Evolutionary conservation across 2,888 invertebrate genomes (phyloP).

Genomic region (Papilio demoleus): DNA sequence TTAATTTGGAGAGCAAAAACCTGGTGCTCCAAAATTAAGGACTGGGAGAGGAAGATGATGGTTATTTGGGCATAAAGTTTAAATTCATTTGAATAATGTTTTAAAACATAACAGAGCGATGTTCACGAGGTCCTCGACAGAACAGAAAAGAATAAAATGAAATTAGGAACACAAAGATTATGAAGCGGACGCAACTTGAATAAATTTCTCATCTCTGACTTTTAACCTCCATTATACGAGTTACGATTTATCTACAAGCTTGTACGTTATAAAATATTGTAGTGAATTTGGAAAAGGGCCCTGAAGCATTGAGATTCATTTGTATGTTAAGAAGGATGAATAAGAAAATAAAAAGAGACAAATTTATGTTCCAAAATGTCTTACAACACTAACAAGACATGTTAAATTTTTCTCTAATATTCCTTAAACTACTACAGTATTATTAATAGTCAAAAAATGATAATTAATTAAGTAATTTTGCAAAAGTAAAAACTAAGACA

Average conservation of each 20-base stretch:
- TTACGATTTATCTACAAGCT: slow-evolving; percentile 34
- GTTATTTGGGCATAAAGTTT: too few species aligned
- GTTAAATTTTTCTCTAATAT: too few species aligned
- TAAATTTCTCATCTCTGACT: slow-evolving; percentile 60
- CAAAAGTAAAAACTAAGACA: too few species aligned
- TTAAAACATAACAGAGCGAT: slow-evolving; percentile 38
- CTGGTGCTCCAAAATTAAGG: too few species aligned
- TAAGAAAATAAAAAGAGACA: slow-evolving; percentile 1
- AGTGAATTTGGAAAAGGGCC: slow-evolving; percentile 18
- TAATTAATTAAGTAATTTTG: too few species aligned
- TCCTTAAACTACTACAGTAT: too few species aligned
- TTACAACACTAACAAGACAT: background rate
- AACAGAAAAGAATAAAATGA: slow-evolving; percentile 59
- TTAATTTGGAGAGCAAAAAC: too few species aligned
- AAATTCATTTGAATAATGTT: slow-evolving; percentile 36
- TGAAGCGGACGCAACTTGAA: slow-evolving; percentile 46
- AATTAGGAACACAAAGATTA: slow-evolving; percentile 63
- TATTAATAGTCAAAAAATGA: too few species aligned
- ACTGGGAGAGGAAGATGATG: too few species aligned
- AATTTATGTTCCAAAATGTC: background rate
- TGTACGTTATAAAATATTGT: slow-evolving; percentile 27
- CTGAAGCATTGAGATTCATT: slow-evolving; percentile 11
- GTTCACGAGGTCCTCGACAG: slow-evolving; percentile 50
- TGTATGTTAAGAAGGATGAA: slow-evolving; percentile 10
- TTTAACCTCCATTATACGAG: slow-evolving; percentile 44